Base-by-base conservation (phyloP, 2,797 vertebrate genomes). In the Pangasius macronema region DNA sequence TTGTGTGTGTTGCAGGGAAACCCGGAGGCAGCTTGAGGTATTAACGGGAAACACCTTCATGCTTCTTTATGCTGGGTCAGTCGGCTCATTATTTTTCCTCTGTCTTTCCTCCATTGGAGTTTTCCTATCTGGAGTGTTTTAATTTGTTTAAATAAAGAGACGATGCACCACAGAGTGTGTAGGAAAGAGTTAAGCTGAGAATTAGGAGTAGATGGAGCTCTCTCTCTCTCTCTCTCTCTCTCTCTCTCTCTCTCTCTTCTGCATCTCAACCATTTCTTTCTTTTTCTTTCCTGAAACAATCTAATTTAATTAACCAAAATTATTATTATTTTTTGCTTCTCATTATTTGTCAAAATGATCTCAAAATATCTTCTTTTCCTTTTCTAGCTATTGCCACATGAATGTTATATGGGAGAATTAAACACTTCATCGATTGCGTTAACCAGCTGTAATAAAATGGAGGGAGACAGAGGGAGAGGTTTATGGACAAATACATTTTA, bases 1-100 rank as follows among this genome's bases (percentile, higher is more conserved):
- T 5, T 49, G 70, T 36, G 73, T 46, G 73, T 76, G 73, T 77
- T 14, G 20, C 76, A 79, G 76, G 79, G 79, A 82, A 82, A 61
- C 57, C 79, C 57, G 5, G 5, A 18, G 57, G 59, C 57, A 20
- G 55, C 79, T 36, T 0, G 11, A 9, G 57, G 59, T 63, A 61
- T 63, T 63, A 61, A 82, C 10, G 79, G 57, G 24, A 82, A 61
- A 14, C 36, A 61, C 79, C 79, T 63, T n/a, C 36, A 39, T 55
- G 8, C 20, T 18, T 77, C 49, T 55, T 1, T 63, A 63, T 82
- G 79, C 79, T 81, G 79, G 79, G 22, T 24, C 79, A 22, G 61
- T 24, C 20, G 53, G 53, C 4, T 81, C 79, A 81, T 59, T 22
- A 61, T 81, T 61, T 39, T 57, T 0, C 46, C 42, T n/a, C 42